Conservation (phyloP, 1,140 invertebrate species). For the Stratiolaelaps scimitus region DNA sequence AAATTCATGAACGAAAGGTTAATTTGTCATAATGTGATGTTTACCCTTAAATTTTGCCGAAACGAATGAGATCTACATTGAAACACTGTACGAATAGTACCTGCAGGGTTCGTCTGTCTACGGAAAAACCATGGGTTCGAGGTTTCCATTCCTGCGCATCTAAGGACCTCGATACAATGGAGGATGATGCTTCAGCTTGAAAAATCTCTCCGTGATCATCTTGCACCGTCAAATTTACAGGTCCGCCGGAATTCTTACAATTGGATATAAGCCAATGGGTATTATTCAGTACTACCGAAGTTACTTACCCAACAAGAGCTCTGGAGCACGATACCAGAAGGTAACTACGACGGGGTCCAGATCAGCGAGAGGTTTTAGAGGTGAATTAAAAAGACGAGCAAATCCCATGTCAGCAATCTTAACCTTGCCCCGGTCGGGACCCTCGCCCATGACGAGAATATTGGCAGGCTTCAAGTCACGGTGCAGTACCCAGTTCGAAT, state of each 20-base stretch:
- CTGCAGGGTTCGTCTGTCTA: too few relatives aligned
- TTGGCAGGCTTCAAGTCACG: conserved; percentile 99
- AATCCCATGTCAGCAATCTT: conserved; percentile 99
- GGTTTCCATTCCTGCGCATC: too few relatives aligned
- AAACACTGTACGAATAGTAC: too few relatives aligned
- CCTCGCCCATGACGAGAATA: conserved; percentile 98
- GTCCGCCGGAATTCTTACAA: too few relatives aligned
- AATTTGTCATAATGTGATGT: conserved; percentile 26
- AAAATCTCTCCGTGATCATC: too few relatives aligned
- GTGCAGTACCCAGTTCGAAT: conserved; percentile 98
- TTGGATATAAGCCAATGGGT: too few relatives aligned
- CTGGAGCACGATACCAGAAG: conserved; percentile 98
- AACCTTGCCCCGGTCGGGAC: conserved; percentile 83
- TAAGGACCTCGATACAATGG: too few relatives aligned
- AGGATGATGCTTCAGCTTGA: too few relatives aligned
- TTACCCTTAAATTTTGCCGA: not conserved
- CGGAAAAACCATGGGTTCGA: too few relatives aligned
- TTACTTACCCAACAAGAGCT: conserved; percentile 57
- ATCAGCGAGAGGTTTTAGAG: conserved; percentile 90
- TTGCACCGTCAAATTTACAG: too few relatives aligned
- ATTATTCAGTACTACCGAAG: conserved; percentile 36
- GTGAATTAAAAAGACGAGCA: conserved; percentile 95
- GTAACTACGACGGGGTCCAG: conserved; percentile 99
- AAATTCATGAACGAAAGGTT: not conserved
- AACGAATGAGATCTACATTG: not conserved